These are phyloP conservation scores for Leptobrachium leishanense DNA, from an alignment of 2,113 vertebrate genomes.

Conservation along the genomic window DNA sequence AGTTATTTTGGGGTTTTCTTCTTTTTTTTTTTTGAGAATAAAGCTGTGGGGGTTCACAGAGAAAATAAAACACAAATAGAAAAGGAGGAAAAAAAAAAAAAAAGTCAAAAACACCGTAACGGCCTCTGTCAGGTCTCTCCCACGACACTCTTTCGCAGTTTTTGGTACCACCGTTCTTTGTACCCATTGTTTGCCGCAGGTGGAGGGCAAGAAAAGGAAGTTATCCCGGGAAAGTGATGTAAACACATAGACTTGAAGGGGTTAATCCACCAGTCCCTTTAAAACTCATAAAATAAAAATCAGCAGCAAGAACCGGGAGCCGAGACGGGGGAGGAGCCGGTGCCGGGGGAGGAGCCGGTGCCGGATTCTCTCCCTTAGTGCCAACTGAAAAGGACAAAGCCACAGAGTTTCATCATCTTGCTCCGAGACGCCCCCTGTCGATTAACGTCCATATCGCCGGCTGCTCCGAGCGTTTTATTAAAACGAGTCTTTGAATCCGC, in stretches of 20 bases:
- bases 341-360: conserved; percentile 43
- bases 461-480: conserved; percentile 2
- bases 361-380: conserved; percentile 30
- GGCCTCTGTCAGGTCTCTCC: conserved; percentile 22
- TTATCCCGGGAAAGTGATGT: background rate
- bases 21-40: too few relatives aligned
- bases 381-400: background rate
- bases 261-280: background rate
- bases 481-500: background rate
- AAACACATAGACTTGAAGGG: background rate
- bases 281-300: background rate
- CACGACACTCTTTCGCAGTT: background rate
- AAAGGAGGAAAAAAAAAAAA: conserved; percentile 45
- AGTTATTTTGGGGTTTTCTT: too few relatives aligned
- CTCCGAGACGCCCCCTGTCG: background rate
- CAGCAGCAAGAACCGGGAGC: conserved; percentile 43
- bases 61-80: conserved; percentile 53
- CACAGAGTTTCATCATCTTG: background rate
- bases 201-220: too few relatives aligned
- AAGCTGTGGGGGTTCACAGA: conserved; percentile 52
- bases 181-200: background rate
- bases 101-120: background rate
- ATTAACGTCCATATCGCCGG: conserved; percentile 6
- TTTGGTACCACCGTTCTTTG: background rate
- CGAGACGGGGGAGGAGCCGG: conserved; percentile 53